These are phyloP conservation scores for Neelides folsomi DNA, from an alignment of 2,888 invertebrate species.

Conservation along the genomic window DNA sequence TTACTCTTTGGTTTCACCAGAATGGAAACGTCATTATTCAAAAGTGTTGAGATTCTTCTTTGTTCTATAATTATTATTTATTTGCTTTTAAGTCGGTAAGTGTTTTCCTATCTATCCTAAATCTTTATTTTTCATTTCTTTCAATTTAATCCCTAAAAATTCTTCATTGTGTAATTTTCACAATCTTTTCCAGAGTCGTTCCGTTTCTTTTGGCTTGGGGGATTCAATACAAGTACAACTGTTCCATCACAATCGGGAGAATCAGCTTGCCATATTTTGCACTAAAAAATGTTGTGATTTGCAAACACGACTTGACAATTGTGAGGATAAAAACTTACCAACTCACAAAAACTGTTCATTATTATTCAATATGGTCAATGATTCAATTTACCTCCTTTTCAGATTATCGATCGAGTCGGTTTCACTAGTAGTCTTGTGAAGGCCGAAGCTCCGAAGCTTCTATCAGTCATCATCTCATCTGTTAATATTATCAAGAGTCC, in stretches of 20 bases:
- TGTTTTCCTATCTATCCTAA: too few relatives aligned
- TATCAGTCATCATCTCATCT: slow-evolving; percentile 67
- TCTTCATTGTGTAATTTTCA: too few relatives aligned
- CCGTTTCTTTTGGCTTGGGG: slow-evolving; percentile 66
- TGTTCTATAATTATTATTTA: slow-evolving; percentile 8
- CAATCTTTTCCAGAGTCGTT: slow-evolving; percentile 52
- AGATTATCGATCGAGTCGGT: slow-evolving; percentile 75
- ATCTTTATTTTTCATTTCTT: too few relatives aligned
- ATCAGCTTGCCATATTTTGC: slow-evolving; percentile 67
- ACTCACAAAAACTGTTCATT: not conserved
- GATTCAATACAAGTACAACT: slow-evolving; percentile 62
- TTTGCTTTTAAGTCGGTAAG: slow-evolving; percentile 22
- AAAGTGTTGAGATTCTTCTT: too few relatives aligned
- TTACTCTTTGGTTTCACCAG: too few relatives aligned
- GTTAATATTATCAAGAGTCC: slow-evolving; percentile 57
- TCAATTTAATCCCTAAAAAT: not conserved
- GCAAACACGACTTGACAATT: slow-evolving; percentile 62
- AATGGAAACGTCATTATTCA: too few relatives aligned
- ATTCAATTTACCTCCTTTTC: slow-evolving; percentile 32
- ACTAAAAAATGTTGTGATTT: slow-evolving; percentile 63
- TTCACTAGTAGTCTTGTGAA: slow-evolving; percentile 76
- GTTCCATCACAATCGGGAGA: slow-evolving; percentile 64
- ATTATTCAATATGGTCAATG: not conserved
- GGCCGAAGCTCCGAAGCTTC: slow-evolving; percentile 69
- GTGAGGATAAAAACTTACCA: slow-evolving; percentile 44